A percentile compares a stretch with the other conserved stretches of the same genome.
Evolutionary conservation across 2,888 invertebrate genomes (phyloP).

Genomic region (Pollenia labialis): DNA sequence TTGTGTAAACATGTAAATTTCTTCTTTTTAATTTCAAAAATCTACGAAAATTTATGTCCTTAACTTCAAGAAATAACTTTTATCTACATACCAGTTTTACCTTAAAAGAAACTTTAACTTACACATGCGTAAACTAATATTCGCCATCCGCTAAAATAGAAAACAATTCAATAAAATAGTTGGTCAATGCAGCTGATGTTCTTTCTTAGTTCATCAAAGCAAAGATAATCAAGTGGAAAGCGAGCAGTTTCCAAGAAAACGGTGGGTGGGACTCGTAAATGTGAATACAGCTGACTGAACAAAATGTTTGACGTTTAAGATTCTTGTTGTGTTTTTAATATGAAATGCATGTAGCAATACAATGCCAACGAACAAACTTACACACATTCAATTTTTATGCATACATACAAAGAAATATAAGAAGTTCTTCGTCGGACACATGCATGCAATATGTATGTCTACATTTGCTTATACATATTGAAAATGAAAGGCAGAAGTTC

Average conservation of each 20-base stretch:
- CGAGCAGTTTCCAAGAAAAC: constrained; percentile 16
- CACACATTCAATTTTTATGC: not conserved
- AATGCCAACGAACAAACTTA: constrained; percentile 21
- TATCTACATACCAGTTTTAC: too few relatives aligned
- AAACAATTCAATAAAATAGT: constrained; percentile 48
- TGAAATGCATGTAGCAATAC: constrained; percentile 36
- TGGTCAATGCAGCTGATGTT: constrained; percentile 58
- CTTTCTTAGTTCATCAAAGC: not conserved
- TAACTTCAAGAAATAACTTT: not conserved
- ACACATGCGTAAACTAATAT: too few relatives aligned
- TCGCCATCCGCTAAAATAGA: not conserved
- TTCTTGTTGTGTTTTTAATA: constrained; percentile 55
- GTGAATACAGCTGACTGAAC: constrained; percentile 54
- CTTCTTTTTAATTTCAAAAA: too few relatives aligned
- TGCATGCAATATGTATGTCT: not conserved
- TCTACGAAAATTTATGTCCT: too few relatives aligned
- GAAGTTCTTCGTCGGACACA: constrained; percentile 13
- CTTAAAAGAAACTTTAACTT: too few relatives aligned
- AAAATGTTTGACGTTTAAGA: constrained; percentile 62
- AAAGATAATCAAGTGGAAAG: constrained; percentile 32
- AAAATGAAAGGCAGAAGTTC: constrained; percentile 75
- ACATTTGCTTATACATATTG: not conserved
- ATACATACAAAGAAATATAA: constrained; percentile 2
- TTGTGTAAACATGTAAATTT: too few relatives aligned
- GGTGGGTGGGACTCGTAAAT: not conserved